Evolutionary conservation across 2,113 vertebrate genomes (phyloP), one percentile per base, ranked within the genome.

Genomic region (Neolamprologus tretocephalus): DNA sequence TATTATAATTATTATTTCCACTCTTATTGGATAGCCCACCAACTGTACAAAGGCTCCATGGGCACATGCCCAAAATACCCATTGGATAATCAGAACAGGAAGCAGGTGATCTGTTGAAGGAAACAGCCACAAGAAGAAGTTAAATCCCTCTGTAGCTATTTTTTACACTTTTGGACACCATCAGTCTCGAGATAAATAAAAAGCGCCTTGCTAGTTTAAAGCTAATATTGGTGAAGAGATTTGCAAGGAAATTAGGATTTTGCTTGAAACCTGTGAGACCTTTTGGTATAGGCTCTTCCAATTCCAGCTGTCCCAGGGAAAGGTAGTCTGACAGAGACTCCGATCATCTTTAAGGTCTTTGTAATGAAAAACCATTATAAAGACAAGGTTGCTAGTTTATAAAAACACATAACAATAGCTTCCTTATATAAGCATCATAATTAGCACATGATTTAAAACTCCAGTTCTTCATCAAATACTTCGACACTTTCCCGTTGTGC

Each of bases 261-360:
- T 87, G 53, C 87, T 91, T 73, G 61, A 93, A 91, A 84, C 90
- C 89, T 91, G 23, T 35, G 9, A 75, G 90, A 86, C 86, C 86
- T 80, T 89, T 88, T 51, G 5, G 82, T 68, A 37, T 82, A 71
- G 84, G 91, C 90, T 53, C 91, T 96, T 92, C 35, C 35, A 68
- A 3, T 68, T 68, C 63, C 63, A 68, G n/a, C 7, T 40, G 35
- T 40, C 86, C 89, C 93, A 98, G 97, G 95, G 98, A 98, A 96
- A 93, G 95, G 93, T 90, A 97, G 98, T 89, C 92, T 98, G 92
- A 97, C 96, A 51, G 97, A 97, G 85, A 96, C 97, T 85, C 92
- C 96, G 79, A 97, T 97, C 7, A 97, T 95, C 96, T 84, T 58
- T 82, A 53, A 37, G 58, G 68, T 31, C 40, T 51, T 53, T 42